Base-by-base conservation (phyloP, 1,140 invertebrate genomes). In the Drosophila bipectinata region DNA sequence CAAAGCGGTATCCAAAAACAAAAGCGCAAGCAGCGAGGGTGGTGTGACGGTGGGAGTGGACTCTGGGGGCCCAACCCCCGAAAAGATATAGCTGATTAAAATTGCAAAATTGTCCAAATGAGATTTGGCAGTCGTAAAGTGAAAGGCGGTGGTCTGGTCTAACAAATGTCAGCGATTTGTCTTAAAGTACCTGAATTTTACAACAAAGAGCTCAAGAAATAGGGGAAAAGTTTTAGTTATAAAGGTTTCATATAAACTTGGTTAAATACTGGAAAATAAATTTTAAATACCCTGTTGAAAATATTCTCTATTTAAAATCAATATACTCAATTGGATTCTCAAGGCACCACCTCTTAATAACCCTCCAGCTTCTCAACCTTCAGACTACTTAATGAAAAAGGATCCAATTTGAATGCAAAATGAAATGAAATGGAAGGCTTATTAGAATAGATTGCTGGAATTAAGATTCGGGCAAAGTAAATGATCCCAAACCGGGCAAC, bases 361-460 rank as follows among this genome's bases (percentile, higher is more conserved):
- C 15, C 9, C 44, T 28, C 18, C 55, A 15, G 21, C 28, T 21
- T 10, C 56, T 14, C n/a, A 15, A 26, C 26, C 37, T 14, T 0
- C 0, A 15, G 41, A 41, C 24, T 8, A 2, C 24, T 21, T 73
- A 57, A 64, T 68, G 56, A 76, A 77, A 68, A 52, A 39, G 24
- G 15, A 75, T n/a, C 74, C 79, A 85, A 88, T 83, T 87, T 82
- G 71, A 62, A 62, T 60, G 75, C 64, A 64, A 82, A 82, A 53
- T 55, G 56, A 53, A 64, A 49, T 26, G 21, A 49, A 71, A 61
- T 41, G 45, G 47, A 71, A 52, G 57, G 79, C 79, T 83, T 89
- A 90, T 89, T 81, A 90, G 72, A 90, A 89, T 90, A 81, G 63
- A 89, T 89, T 78, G 77, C 59, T 28, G 51, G 71, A 90, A 90